These are phyloP conservation scores for Parauchenoglanis punctatus DNA, from an alignment of 2,797 vertebrate genomes.

Conservation along the genomic window DNA sequence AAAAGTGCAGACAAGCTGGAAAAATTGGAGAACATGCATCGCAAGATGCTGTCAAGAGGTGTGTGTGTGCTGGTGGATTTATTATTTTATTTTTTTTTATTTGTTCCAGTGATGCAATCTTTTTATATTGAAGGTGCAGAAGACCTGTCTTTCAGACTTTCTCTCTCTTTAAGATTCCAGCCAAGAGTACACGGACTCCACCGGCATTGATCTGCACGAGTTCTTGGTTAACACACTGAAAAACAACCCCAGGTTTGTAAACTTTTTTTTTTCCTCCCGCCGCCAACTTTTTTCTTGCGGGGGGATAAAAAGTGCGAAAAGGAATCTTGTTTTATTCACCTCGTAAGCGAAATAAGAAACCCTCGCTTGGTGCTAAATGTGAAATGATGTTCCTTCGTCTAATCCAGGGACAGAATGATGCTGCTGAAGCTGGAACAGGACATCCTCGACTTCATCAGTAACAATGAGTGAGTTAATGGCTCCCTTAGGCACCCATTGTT, in stretches of 20 bases:
- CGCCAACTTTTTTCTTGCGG: not conserved
- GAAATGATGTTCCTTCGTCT: not conserved
- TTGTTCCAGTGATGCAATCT: not conserved
- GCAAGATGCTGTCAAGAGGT: slow-evolving; percentile 90
- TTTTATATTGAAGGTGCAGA: not conserved
- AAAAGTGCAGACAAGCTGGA: slow-evolving; percentile 58
- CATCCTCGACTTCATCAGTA: slow-evolving; percentile 99
- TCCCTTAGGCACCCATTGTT: not conserved
- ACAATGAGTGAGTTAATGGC: slow-evolving; percentile 87
- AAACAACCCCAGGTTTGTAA: slow-evolving; percentile 91
- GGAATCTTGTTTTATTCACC: not conserved
- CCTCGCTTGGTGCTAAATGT: not conserved
- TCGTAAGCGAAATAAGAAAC: not conserved
- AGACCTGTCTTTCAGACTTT: not conserved
- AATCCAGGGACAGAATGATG: slow-evolving; percentile 94
- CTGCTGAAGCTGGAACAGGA: slow-evolving; percentile 98
- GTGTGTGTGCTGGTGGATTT: slow-evolving; percentile 50
- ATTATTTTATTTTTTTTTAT: not conserved
- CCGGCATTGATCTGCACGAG: slow-evolving; percentile 97
- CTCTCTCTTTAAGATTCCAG: slow-evolving; percentile 86
- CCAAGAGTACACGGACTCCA: slow-evolving; percentile 98
- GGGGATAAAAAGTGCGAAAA: no score
- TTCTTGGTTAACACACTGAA: slow-evolving; percentile 98
- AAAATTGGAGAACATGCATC: slow-evolving; percentile 79
- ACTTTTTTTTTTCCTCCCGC: not conserved